Conservation (phyloP, 2,113 vertebrate genomes). For the Pyxicephalus adspersus region DNA sequence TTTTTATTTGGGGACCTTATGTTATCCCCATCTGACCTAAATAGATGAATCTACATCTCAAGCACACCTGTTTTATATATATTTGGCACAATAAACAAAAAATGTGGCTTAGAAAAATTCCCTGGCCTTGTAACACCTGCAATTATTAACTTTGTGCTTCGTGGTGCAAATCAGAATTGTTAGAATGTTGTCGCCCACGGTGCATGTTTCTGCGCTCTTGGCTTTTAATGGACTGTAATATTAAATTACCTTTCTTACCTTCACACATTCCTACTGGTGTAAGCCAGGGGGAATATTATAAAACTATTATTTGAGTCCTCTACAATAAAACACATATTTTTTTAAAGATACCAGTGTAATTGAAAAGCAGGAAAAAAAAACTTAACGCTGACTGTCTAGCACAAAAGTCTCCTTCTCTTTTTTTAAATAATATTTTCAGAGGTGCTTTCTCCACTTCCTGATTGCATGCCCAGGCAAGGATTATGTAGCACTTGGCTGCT, state of each 20-base stretch:
- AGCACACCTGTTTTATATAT: conserved; percentile 44
- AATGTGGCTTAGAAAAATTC: conserved; percentile 35
- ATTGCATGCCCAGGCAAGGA: too few relatives aligned
- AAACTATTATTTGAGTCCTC: too few relatives aligned
- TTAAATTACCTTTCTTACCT: conserved; percentile 14
- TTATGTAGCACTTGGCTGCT: too few relatives aligned
- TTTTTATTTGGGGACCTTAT: background rate
- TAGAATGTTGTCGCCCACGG: conserved; percentile 21
- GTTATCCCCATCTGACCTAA: conserved; percentile 23
- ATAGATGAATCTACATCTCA: conserved; percentile 4
- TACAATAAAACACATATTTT: too few relatives aligned
- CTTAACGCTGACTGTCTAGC: too few relatives aligned
- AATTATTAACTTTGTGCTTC: conserved; percentile 28
- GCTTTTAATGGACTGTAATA: conserved; percentile 8
- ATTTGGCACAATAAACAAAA: conserved; percentile 19
- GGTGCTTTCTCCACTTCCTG: too few relatives aligned
- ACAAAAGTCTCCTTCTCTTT: too few relatives aligned
- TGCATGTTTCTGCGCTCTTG: background rate
- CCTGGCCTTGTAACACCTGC: conserved; percentile 34
- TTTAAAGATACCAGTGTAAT: too few relatives aligned
- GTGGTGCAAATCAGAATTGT: conserved; percentile 14
- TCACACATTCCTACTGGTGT: too few relatives aligned
- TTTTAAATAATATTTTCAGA: too few relatives aligned
- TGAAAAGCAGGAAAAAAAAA: too few relatives aligned
- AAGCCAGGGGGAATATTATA: too few relatives aligned